A percentile compares a stretch with the other conserved stretches of the same genome.
These are phyloP conservation scores for Platynereis dumerilii DNA, from an alignment of 2,888 invertebrate genomes.

Conservation along the genomic window DNA sequence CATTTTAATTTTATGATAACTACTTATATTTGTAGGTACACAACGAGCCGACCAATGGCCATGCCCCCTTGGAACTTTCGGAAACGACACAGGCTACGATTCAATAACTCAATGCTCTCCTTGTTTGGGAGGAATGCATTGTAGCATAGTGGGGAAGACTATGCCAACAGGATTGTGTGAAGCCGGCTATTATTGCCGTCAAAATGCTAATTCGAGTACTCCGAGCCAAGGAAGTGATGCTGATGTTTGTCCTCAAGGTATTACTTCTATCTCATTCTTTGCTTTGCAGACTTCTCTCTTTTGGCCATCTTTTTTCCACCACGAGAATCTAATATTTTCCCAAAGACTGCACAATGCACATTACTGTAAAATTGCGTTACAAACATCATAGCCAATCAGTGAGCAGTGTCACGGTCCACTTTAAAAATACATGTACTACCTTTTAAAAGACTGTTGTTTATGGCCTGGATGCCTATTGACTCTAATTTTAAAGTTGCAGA, in stretches of 20 bases:
- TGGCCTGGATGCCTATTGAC: too few relatives aligned
- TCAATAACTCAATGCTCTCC: conserved; percentile 46
- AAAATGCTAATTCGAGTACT: conserved; percentile 47
- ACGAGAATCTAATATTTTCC: not conserved
- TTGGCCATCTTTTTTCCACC: not conserved
- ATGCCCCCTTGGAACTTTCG: conserved; percentile 52
- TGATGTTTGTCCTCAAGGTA: conserved; percentile 58
- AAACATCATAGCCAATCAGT: too few relatives aligned
- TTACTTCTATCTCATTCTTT: conserved; percentile 5
- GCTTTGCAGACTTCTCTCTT: not conserved
- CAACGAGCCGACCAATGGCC: conserved; percentile 42
- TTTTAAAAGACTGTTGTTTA: too few relatives aligned
- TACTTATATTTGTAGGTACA: conserved; percentile 26
- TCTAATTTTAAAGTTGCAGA: too few relatives aligned
- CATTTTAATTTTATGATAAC: not conserved
- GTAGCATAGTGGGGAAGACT: conserved; percentile 48
- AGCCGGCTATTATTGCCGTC: conserved; percentile 54
- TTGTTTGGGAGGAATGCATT: conserved; percentile 56
- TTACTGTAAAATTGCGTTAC: too few relatives aligned
- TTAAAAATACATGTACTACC: too few relatives aligned
- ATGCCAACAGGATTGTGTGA: conserved; percentile 52
- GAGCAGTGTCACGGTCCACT: too few relatives aligned
- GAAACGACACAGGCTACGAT: conserved; percentile 47
- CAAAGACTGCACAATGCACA: too few relatives aligned
- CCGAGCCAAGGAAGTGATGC: conserved; percentile 55